These are phyloP conservation scores for Chrysochloris asiatica DNA, from an alignment of 2,113 vertebrate species.

Conservation along the genomic window DNA sequence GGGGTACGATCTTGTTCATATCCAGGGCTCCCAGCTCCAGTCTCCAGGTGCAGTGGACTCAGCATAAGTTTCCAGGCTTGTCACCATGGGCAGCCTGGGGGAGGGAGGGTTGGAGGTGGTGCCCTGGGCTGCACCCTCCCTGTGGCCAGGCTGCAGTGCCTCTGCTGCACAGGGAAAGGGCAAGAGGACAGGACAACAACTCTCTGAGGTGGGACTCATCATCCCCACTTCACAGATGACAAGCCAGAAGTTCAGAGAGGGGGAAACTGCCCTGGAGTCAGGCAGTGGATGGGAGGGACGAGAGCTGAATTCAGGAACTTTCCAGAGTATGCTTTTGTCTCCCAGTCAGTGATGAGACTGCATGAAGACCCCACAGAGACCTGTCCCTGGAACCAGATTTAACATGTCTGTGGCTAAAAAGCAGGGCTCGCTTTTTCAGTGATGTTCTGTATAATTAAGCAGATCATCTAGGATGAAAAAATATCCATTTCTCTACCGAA, in stretches of 20 bases:
- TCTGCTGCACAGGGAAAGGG: not conserved
- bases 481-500: not conserved
- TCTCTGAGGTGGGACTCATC: not conserved
- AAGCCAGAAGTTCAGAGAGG: too few relatives aligned
- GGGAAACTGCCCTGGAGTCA: not conserved
- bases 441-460: not conserved
- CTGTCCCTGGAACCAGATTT: not conserved
- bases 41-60: not conserved
- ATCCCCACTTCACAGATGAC: not conserved
- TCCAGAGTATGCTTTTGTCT: not conserved
- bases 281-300: too few relatives aligned
- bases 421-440: not conserved
- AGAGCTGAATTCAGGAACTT: not conserved
- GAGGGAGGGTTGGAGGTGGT: not conserved
- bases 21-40: not conserved
- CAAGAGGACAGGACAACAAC: too few relatives aligned
- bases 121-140: not conserved
- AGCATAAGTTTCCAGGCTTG: not conserved
- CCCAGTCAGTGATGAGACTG: not conserved
- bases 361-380: not conserved
- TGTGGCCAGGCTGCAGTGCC: not conserved
- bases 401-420: not conserved
- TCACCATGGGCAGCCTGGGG: slow-evolving; percentile 50
- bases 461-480: not conserved
- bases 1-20: slow-evolving; percentile 69